Evolutionary conservation across 2,888 invertebrate species (phyloP), one percentile per base, ranked within the genome.

Genomic region (Masnerella sp.): DNA sequence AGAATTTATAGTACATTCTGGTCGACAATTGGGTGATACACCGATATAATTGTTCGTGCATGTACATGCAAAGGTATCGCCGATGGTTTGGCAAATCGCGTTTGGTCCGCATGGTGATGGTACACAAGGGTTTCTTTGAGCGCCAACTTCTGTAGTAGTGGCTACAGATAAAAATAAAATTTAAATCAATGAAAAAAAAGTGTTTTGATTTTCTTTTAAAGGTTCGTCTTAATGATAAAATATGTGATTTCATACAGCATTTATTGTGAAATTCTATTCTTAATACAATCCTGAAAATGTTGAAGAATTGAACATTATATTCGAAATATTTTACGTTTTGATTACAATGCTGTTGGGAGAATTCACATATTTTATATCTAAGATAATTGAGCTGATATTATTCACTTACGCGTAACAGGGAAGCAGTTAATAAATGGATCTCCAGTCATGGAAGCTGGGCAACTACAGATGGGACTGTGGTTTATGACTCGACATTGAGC

Each of bases 1-100:
- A 0, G 93, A 90, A 84, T 93, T 94, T 3, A 92, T 90, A 34
- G 91, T 90, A 84, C 94, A 95, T 87, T 94, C 94, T 8, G 94
- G 94, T 80, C 94, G 89, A 82, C 95, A 95, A 5, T 92, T 90
- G 1, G 95, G 95, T 38, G 95, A 95, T 77, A 90, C 91, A 74
- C 95, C 95, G 30, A 93, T 90, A 82, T 90, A 95, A 72, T 92
- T 93, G 9, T 90, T 88, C 36, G 90, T 83, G 78, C 92, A 92
- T 15, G 91, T 90, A 79, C 92, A 92, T 15, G 90, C 89, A 90
- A 12, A 89, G 81, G 75, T 89, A 91, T 61, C 92, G 90, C 81
- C 94, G 3, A 65, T 25, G 2, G 2, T 62, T 8, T 56, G 62
- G 18, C 73, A 95, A 82, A 93, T 92, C 82, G 94, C 93, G 78